phyloP scores from a whole-genome alignment of 2,113 vertebrate species.

The Stegastes partitus region DNA sequence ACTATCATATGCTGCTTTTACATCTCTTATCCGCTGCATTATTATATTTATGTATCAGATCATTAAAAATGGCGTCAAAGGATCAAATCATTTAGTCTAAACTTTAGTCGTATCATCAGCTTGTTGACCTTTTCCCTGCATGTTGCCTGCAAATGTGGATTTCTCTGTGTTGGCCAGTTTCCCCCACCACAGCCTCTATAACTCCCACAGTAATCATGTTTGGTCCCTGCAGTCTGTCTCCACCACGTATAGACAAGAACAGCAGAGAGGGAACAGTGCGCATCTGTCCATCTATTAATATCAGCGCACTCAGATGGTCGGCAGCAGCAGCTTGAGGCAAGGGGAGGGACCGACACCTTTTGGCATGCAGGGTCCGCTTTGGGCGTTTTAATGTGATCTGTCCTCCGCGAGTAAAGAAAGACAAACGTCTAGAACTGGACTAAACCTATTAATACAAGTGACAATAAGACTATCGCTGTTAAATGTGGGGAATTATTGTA shows the following conservation, averaged over 20 bases:
- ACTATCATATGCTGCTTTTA: too few species aligned
- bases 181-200: neutral
- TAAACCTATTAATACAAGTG: neutral
- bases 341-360: slow-evolving; percentile 14
- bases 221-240: slow-evolving; percentile 23
- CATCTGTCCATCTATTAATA: slow-evolving; percentile 69
- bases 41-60: neutral
- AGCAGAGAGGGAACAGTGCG: slow-evolving; percentile 18
- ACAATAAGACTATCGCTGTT: too few species aligned
- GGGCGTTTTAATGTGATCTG: slow-evolving; percentile 2
- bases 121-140: neutral
- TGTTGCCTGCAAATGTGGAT: neutral
- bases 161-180: slow-evolving; percentile 5
- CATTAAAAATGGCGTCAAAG: neutral
- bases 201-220: slow-evolving; percentile 20
- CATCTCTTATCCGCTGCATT: neutral
- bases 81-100: slow-evolving; percentile 4
- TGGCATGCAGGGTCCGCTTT: slow-evolving; percentile 35
- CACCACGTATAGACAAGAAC: slow-evolving; percentile 4
- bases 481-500: too few species aligned
- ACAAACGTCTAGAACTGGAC: neutral
- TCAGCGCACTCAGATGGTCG: slow-evolving; percentile 49
- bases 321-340: slow-evolving; percentile 5
- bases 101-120: neutral
- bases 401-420: neutral